Evolutionary conservation across 2,113 vertebrate genomes (phyloP).

Genomic region (Siphamia tubifer): DNA sequence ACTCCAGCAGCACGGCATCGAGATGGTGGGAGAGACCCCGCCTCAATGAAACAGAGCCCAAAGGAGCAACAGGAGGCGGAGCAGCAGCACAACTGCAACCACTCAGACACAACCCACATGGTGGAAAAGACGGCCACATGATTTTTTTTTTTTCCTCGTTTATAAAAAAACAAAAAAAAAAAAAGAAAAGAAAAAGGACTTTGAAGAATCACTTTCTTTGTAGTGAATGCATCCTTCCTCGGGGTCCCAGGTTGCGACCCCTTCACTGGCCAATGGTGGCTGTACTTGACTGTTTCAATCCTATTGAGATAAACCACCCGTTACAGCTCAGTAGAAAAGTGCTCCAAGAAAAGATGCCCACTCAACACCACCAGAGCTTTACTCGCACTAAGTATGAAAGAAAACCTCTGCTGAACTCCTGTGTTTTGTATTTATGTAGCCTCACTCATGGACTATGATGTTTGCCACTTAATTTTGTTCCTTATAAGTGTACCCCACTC

Average conservation of each 20-base stretch:
- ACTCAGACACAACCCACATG: constrained; percentile 11
- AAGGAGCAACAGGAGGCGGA: background rate
- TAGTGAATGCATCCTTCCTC: constrained; percentile 38
- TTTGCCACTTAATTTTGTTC: constrained; percentile 33
- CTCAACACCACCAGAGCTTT: constrained; percentile 30
- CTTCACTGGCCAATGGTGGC: constrained; percentile 34
- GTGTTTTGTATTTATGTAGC: constrained; percentile 60
- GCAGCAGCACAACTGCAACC: too few species aligned
- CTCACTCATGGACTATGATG: constrained; percentile 50
- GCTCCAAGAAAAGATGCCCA: constrained; percentile 40
- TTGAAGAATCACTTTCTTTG: constrained; percentile 48
- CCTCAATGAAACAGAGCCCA: constrained; percentile 75
- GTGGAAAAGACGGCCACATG: constrained; percentile 1
- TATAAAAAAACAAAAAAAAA: background rate
- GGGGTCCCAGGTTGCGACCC: constrained; percentile 33
- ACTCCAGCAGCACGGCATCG: constrained; percentile 87
- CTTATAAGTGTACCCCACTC: background rate
- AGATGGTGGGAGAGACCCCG: constrained; percentile 79
- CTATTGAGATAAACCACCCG: constrained; percentile 44
- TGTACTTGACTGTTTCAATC: constrained; percentile 56
- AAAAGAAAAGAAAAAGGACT: constrained; percentile 9
- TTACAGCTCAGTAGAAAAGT: constrained; percentile 46
- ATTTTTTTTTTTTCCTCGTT: too few species aligned
- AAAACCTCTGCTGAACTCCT: constrained; percentile 44
- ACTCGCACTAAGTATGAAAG: constrained; percentile 13